Evolutionary conservation across 2,888 invertebrate species (phyloP).

Genomic region (Phrixothrix hirtus): DNA sequence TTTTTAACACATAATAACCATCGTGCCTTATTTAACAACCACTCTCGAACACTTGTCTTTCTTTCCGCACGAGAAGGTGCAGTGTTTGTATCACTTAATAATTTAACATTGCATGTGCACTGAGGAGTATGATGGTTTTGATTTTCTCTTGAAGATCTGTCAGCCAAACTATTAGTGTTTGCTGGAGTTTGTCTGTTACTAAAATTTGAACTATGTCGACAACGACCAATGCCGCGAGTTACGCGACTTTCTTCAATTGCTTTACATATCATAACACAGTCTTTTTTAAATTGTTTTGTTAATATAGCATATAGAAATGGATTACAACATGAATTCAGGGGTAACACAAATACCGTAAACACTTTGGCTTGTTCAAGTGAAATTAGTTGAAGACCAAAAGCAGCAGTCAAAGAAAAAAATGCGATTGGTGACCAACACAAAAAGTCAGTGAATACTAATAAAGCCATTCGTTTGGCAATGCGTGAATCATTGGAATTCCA

Average conservation of each 20-base stretch:
- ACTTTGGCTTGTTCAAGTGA: conserved; percentile 95
- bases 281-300: conserved; percentile 97
- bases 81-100: conserved; percentile 59
- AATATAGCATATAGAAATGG: conserved; percentile 97
- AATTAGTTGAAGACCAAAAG: conserved; percentile 87
- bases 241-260: conserved; percentile 94
- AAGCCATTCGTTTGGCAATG: conserved; percentile 95
- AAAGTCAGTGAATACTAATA: conserved; percentile 96
- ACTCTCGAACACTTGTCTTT: conserved; percentile 51
- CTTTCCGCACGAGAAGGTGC: conserved; percentile 45
- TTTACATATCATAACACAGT: conserved; percentile 94
- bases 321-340: conserved; percentile 96
- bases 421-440: conserved; percentile 98
- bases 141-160: conserved; percentile 76
- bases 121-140: conserved; percentile 62
- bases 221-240: conserved; percentile 82
- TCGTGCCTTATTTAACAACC: conserved; percentile 56
- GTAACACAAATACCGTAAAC: conserved; percentile 93
- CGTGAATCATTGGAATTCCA: conserved; percentile 98
- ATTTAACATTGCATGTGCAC: conserved; percentile 64
- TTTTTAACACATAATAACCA: conserved; percentile 57
- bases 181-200: conserved; percentile 86
- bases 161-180: conserved; percentile 81
- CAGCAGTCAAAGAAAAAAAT: conserved; percentile 91
- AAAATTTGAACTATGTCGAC: conserved; percentile 84